Evolutionary conservation across 2,888 invertebrate genomes (phyloP).

Genomic region (Caenorhabditis zanzibari): DNA sequence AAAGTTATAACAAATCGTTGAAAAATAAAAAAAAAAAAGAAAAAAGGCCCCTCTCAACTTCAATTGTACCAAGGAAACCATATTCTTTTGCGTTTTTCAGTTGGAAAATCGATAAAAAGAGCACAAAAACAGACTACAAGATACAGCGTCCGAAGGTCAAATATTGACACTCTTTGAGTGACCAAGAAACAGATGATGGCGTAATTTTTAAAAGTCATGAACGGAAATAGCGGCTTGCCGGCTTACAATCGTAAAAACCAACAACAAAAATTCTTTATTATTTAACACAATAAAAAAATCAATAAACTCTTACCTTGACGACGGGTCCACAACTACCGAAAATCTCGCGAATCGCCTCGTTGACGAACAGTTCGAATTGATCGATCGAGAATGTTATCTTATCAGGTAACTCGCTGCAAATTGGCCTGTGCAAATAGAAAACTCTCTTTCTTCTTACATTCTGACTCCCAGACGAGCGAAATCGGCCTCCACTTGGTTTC

Average conservation of each 20-base stretch:
- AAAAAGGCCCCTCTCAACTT: no score
- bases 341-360: constrained; percentile 69
- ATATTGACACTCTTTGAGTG: background rate
- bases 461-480: constrained; percentile 69
- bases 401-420: constrained; percentile 68
- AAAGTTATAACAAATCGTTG: no score
- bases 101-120: no score
- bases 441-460: constrained; percentile 58
- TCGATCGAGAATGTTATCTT: constrained; percentile 58
- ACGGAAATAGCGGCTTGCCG: no score
- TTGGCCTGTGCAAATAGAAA: constrained; percentile 1
- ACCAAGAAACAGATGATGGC: background rate
- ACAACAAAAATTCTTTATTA: constrained; percentile 1
- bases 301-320: constrained; percentile 60
- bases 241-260: no score
- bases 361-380: constrained; percentile 73
- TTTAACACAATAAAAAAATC: background rate
- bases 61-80: no score
- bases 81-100: no score
- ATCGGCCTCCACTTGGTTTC: constrained; percentile 63
- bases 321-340: constrained; percentile 71
- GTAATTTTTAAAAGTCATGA: no score
- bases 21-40: no score
- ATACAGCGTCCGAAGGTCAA: no score
- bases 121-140: no score